A percentile compares a stretch with the other conserved stretches of the same genome.
phyloP scores from a whole-genome alignment of 2,113 vertebrate genomes.

The Hirundichthys speculiger region DNA sequence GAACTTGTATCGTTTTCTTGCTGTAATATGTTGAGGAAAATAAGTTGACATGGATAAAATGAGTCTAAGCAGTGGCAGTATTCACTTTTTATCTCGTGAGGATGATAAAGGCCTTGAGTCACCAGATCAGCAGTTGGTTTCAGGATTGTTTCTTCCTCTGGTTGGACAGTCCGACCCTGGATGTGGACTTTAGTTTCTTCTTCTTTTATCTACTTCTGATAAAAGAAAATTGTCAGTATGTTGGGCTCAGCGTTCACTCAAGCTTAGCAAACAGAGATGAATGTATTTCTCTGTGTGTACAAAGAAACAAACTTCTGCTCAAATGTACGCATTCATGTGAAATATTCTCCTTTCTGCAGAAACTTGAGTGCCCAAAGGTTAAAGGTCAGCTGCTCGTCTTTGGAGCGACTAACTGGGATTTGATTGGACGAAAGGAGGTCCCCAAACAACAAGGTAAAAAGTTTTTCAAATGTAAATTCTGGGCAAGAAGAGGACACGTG shows the following conservation, averaged over 20 bases:
- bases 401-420: slow-evolving; percentile 97
- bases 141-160: not conserved
- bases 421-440: slow-evolving; percentile 97
- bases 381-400: slow-evolving; percentile 94
- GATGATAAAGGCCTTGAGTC: not conserved
- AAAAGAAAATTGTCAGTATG: not conserved
- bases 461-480: no score
- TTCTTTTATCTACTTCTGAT: slow-evolving; percentile 7
- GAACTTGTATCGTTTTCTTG: no score
- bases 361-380: slow-evolving; percentile 91
- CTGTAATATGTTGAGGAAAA: not conserved
- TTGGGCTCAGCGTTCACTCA: not conserved
- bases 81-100: not conserved
- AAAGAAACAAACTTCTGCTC: no score
- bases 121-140: not conserved
- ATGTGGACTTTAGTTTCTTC: not conserved
- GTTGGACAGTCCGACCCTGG: not conserved
- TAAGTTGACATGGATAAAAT: not conserved
- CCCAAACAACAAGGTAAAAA: slow-evolving; percentile 93
- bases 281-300: no score
- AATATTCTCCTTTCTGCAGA: slow-evolving; percentile 75
- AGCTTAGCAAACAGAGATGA: not conserved
- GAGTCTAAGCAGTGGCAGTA: not conserved
- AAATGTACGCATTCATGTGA: no score
- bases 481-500: no score